These are phyloP conservation scores for Jordanella pulchra DNA, from an alignment of 2,797 vertebrate genomes.

Conservation along the genomic window DNA sequence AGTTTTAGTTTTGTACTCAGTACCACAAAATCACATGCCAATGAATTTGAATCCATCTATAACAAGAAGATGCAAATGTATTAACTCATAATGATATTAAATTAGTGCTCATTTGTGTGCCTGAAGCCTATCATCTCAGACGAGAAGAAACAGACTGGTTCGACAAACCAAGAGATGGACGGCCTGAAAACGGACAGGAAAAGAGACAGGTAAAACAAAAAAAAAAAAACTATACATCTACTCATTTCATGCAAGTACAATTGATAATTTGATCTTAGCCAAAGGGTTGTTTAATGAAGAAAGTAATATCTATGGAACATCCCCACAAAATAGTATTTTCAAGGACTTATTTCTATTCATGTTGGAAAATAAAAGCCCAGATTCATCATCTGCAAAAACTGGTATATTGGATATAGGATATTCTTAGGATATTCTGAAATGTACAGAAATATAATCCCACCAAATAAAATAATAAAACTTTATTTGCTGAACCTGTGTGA, in stretches of 20 bases:
- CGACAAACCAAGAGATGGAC: conserved; percentile 93
- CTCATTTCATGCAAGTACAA: not conserved
- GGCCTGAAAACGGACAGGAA: conserved; percentile 88
- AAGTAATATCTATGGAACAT: not conserved
- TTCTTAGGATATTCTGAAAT: not conserved
- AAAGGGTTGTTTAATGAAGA: not conserved
- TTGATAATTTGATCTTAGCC: not conserved
- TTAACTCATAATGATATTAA: conserved; percentile 72
- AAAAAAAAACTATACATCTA: not conserved
- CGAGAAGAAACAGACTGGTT: conserved; percentile 99
- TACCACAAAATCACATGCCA: conserved; percentile 21
- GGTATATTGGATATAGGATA: not conserved
- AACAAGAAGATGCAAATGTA: conserved; percentile 27
- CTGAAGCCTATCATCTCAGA: conserved; percentile 94
- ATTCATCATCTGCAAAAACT: not conserved
- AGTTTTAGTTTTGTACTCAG: not conserved
- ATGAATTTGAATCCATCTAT: conserved; percentile 3
- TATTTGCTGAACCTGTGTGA: no score
- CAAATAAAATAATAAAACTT: not conserved
- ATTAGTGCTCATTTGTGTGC: conserved; percentile 77
- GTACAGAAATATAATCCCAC: no score
- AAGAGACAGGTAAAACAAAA: conserved; percentile 86
- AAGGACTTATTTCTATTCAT: not conserved
- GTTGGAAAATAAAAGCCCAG: not conserved
- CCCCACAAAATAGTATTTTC: no score